Base-by-base conservation (phyloP, 2,888 invertebrate genomes). In the Ellobium chinense region DNA sequence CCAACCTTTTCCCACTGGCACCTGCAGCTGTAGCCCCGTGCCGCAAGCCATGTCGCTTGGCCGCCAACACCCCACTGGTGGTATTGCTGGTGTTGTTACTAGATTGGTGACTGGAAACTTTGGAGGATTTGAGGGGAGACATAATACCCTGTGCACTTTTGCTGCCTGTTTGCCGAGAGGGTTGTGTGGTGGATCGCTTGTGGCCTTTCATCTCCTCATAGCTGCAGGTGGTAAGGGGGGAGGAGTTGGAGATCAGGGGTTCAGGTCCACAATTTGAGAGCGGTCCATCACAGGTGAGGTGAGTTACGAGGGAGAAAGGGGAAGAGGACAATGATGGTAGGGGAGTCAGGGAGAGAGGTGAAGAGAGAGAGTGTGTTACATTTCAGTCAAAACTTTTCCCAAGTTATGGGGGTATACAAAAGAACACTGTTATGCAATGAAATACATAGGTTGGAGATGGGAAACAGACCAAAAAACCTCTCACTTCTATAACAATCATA, bases 51-150 rank as follows among this genome's bases (percentile, higher is more conserved):
- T 81, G 83, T n/a, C 75, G 65, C n/a, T 80, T 80, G 2, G 37
- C 66, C 4, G 75, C 5, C 24, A 69, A 34, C 5, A 54, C 37
- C 12, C 36, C 54, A 58, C 89, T 85, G 58, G 87, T 87, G 37
- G 88, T 87, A 72, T 87, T 84, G 56, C 90, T 84, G 78, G 87
- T 85, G 76, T 88, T 86, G 81, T 88, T 86, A 39, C 70, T 34
- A 27, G 83, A 37, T 37, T 46, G 63, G 58, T 73, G 63, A 63
- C 73, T 36, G 73, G 83, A 77, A n/a, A 89, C 85, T 86, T 91
- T 91, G 82, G 91, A 87, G 68, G 90, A 87, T 87, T 91, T 91
- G 80, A 90, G 84, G n/a, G 91, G 89, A 60, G 91, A 91, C 83
- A 86, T 86, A 73, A 88, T 86, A 62, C 88, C 86, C 69, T 90